Evolutionary conservation across 2,888 invertebrate species (phyloP), one percentile per base, ranked within the genome.

Genomic region (Nemapogon koenigi): DNA sequence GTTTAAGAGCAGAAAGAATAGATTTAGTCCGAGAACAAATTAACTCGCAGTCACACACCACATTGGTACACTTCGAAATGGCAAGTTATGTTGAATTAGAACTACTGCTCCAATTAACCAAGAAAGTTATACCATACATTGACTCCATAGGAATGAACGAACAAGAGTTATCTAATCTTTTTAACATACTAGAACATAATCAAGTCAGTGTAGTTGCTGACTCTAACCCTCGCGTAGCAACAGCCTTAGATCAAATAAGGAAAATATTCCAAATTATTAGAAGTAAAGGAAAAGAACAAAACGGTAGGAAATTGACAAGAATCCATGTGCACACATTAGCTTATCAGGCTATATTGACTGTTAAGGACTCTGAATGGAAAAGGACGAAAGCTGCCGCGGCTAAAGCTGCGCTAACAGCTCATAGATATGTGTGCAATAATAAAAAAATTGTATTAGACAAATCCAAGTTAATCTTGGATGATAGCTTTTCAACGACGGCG

Each of bases 101-200:
- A 30, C 68, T 92, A 7, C 61, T 93, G 7, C 68, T 81, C 38
- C 85, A 89, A 32, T 62, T 93, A 1, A 81, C 84, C 1, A 78
- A 85, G 3, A 78, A 83, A 47, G 81, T 93, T 0, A 70, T 92
- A 43, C 89, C 90, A 0, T 86, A 83, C 53, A 83, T 88, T 0
- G 90, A 93, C 57, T 92, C 92, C 1, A 72, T 92, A 3, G 93
- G 93, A 2, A 91, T 92, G 91, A 93, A 93, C 54, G 93, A 93
- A 56, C 92, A 93, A 65, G 93, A 93, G 65, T 68, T 92, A 38
- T 85, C 88, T 1, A 93, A 91, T 66, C 62, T 93, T 6, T 81
- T 85, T 41, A 87, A 86, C 57, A 82, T 90, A 3, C 62, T 91
- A 37, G 80, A 84, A 42, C 76, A 83, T 51, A 89, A 89, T 2